These are phyloP conservation scores for Parnassius smintheus DNA, from an alignment of 2,888 invertebrate genomes.

Conservation along the genomic window DNA sequence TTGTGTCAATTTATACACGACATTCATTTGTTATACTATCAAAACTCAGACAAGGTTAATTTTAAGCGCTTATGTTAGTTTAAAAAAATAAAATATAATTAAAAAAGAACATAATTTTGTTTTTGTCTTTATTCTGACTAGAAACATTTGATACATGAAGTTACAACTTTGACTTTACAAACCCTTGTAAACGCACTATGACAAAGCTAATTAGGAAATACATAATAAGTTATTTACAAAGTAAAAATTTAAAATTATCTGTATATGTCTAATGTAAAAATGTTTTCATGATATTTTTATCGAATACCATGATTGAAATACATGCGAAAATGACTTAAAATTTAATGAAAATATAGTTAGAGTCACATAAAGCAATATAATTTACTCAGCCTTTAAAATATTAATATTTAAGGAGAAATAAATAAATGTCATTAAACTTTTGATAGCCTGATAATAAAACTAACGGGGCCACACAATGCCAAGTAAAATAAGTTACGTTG, in stretches of 20 bases:
- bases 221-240: conserved; percentile 35
- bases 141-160: conserved; percentile 38
- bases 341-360: neutral
- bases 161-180: conserved; percentile 45
- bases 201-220: conserved; percentile 45
- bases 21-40: no score
- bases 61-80: no score
- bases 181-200: conserved; percentile 39
- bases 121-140: conserved; percentile 23
- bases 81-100: neutral
- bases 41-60: no score
- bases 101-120: conserved; percentile 1
- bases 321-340: neutral
- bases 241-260: neutral
- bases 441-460: no score
- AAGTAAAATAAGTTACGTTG: no score
- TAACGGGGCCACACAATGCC: no score
- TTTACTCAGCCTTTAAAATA: conserved; percentile 14
- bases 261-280: neutral
- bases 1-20: no score
- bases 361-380: neutral
- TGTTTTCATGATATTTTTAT: neutral
- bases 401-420: conserved; percentile 11
- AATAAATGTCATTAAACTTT: no score
- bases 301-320: neutral